Evolutionary conservation across 2,113 vertebrate genomes (phyloP), one percentile per base, ranked within the genome.

Genomic region (Nesogale talazaci): DNA sequence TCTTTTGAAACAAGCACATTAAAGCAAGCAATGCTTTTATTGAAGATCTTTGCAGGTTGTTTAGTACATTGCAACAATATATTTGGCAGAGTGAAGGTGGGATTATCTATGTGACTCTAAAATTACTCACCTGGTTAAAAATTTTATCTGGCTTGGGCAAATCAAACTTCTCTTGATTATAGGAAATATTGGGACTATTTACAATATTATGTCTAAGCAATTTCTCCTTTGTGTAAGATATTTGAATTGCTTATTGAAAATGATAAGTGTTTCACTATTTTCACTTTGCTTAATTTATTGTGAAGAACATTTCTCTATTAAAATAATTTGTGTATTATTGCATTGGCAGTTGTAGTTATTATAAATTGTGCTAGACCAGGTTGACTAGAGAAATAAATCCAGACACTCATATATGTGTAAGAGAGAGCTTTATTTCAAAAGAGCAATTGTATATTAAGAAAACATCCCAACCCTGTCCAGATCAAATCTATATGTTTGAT

Each of bases 81-180:
- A 61, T 76, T 88, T 90, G 17, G 34, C 46, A 81, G 20, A 84
- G 19, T 42, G 19, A 81, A 22, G 6, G 15, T 81, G n/a, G 25
- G 22, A 74, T 91, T 94, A 12, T 34, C 52, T 81, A 3, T 1
- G 1, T 95, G 40, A 42, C 31, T 63, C 12, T 81, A 38, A 89
- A 85, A 83, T 86, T 82, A 67, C 82, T 38, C 27, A 86, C 88
- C 6, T 65, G 16, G 3, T n/a, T 79, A 78, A 36, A 22, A 91
- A 67, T n/a, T 85, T 88, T 38, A 85, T 81, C 27, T 77, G 38
- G 42, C 59, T 12, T 86, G 86, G 65, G 83, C 36, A 89, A 10
- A 20, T 78, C 25, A 86, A 0, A 23, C 52, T 12, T 61, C n/a
- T 92, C 61, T 74, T 83, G 34, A 72, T 67, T 8, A 87, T 70